Base-by-base conservation (phyloP, 92 coral and sea anemone genomes). In the Siderastrea radians region DNA sequence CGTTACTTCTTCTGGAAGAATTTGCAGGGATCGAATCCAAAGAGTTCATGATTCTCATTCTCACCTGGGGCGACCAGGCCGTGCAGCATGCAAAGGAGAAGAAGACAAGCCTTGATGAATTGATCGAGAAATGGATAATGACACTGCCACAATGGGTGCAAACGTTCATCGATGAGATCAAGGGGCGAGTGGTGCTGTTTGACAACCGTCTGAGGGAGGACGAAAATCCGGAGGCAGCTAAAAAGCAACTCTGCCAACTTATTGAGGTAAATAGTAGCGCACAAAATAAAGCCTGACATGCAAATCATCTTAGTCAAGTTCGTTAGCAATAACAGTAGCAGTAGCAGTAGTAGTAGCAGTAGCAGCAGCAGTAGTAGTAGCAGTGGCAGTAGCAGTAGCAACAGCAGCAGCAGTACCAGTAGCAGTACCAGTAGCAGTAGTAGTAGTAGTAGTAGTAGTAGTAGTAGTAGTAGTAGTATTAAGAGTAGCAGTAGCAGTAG, bases 41-140 rank as follows among this genome's bases (percentile, higher is more conserved):
- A 16, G 3, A 43, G 47, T 38, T 49, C 81, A 73, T 59, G 88
- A 74, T 84, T n/a, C 59, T 84, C 4, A 0, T 84, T 1, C 57
- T 84, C 2, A 84, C 88, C 6, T 54, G 17, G 45, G 88, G 80
- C 16, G 88, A 84, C 49, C 57, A 47, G 49, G 59, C 57, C 6
- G 26, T 17, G 43, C 57, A 9, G 12, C 17, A 72, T 46, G 64
- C 14, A 6, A 7, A 63, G 3, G 45, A 66, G 8, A 14, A 82
- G 53, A 43, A 15, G 5, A 5, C 12, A 17, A 2, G 14, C 61
- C 38, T 72, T 17, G 78, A 82, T 2, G 57, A 12, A 15, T 72
- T 17, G 3, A 10, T 82, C 8, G n/a, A 52, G 12, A 3, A 12
- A 9, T 82, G 79, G 79, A 53, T 82, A 4, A 0, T 3, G 1